Conservation (phyloP, 2,888 invertebrate genomes). For the Platerodrilus igneus region DNA sequence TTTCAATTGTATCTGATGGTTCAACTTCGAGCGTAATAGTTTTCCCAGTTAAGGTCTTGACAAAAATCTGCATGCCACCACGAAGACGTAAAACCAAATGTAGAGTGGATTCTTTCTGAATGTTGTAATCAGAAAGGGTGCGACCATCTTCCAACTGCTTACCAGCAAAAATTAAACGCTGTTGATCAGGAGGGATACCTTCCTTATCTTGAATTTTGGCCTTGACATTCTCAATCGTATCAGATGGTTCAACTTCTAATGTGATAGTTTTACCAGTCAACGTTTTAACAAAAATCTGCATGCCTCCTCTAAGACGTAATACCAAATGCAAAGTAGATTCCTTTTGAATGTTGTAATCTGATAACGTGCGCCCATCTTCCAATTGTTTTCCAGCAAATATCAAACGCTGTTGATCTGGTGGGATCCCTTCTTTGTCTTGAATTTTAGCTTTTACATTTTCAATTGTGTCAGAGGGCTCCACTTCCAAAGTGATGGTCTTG, state of each 20-base stretch:
- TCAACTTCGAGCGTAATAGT: conserved; percentile 56
- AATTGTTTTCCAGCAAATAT: conserved; percentile 7
- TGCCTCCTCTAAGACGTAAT: conserved; percentile 60
- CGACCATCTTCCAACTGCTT: conserved; percentile 83
- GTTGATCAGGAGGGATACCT: conserved; percentile 85
- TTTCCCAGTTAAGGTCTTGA: conserved; percentile 57
- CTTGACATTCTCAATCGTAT: conserved; percentile 92
- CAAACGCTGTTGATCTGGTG: conserved; percentile 6
- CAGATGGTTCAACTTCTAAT: conserved; percentile 65
- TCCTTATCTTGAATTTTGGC: conserved; percentile 88
- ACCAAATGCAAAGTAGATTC: conserved; percentile 43
- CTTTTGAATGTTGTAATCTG: conserved; percentile 10
- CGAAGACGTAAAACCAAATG: conserved; percentile 53
- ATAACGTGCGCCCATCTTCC: conserved; percentile 4
- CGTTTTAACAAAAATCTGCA: conserved; percentile 60
- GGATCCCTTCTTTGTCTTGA: conserved; percentile 6
- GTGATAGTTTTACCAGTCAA: conserved; percentile 57
- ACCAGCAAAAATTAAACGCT: conserved; percentile 84
- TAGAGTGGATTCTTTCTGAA: conserved; percentile 52
- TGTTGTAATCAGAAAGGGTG: conserved; percentile 37
- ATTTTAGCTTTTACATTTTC: conserved; percentile 8
- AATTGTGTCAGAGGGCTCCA: conserved; percentile 10
- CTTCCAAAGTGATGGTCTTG: conserved; percentile 8
- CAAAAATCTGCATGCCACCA: conserved; percentile 62
- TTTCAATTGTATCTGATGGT: conserved; percentile 57